These are phyloP conservation scores for Cyanistes caeruleus DNA, from an alignment of 2,113 vertebrate species.

Conservation along the genomic window DNA sequence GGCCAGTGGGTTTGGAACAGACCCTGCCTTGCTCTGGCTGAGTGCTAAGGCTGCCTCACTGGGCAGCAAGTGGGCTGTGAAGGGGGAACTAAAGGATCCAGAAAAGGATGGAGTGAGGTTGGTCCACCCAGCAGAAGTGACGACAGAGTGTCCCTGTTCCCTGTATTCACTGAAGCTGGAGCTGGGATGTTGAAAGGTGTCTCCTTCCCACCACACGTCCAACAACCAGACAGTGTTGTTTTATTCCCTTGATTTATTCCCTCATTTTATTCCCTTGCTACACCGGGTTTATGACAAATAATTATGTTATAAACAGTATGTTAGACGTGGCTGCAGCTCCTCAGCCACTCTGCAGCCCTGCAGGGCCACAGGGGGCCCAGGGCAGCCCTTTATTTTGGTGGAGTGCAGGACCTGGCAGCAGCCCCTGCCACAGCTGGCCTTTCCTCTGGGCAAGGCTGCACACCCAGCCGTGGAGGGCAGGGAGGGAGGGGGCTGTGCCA, in stretches of 20 bases:
- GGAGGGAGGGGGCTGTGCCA: neutral
- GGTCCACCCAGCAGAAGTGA: neutral
- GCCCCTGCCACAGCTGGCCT: neutral
- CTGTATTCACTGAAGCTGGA: neutral
- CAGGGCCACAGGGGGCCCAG: neutral
- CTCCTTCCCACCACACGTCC: neutral
- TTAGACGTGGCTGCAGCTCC: neutral
- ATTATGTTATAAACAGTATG: fast-evolving
- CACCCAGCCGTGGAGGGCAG: fast-evolving
- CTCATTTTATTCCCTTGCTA: neutral
- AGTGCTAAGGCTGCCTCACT: neutral
- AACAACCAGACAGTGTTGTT: fast-evolving
- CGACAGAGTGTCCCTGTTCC: neutral
- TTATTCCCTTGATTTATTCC: neutral
- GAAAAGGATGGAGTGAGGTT: neutral
- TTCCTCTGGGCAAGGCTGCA: neutral
- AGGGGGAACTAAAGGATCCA: neutral
- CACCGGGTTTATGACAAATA: neutral
- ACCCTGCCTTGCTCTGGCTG: neutral
- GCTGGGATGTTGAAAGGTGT: neutral
- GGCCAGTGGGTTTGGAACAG: neutral
- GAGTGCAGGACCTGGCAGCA: neutral
- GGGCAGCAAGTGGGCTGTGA: neutral
- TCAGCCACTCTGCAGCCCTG: neutral
- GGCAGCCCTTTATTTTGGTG: neutral